Evolutionary conservation across 2,113 vertebrate genomes (phyloP), one percentile per base, ranked within the genome.

Genomic region (Psettodes erumei): DNA sequence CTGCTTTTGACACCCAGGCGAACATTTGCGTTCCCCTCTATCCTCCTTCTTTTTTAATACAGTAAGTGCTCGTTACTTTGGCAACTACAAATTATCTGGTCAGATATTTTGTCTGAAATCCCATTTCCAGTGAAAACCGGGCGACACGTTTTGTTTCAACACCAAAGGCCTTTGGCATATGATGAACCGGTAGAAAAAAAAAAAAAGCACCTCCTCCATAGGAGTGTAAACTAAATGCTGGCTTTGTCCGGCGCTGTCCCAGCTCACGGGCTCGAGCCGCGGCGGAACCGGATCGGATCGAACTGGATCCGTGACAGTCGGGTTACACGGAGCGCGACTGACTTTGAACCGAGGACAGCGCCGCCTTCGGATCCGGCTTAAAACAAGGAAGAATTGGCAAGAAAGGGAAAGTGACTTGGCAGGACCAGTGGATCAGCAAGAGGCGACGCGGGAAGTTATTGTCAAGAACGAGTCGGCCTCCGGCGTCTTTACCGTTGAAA

Each of bases 21-120:
- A n/a, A n/a, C n/a, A 75, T 69, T 77, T 64, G 16, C 59, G 11
- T 38, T 56, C n/a, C 61, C 32, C 38, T 45, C 9, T 61, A 40
- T 55, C 32, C 54, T 70, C 16, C 47, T 19, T 42, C 42, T 3
- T n/a, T 38, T 67, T 54, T 75, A 18, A 25, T 62, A 30, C 48
- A 43, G 54, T 81, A 89, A 90, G 83, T 69, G 73, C 76, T 87
- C 77, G 28, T 77, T 65, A 59, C 74, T 84, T 87, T 89, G 91
- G 83, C 88, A 91, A 79, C 69, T 71, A 68, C 64, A 63, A 75
- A 85, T 86, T 77, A 76, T 71, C 54, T 71, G 71, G 45, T 87
- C 77, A 64, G 47, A 75, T 56, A n/a, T 81, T 55, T 8, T 77
- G 27, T 75, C 72, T 82, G 10, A 75, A 81, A 78, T 69, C 45